phyloP scores from a whole-genome alignment of 92 coral and sea anemone genomes.

The Diadumene lineata region DNA sequence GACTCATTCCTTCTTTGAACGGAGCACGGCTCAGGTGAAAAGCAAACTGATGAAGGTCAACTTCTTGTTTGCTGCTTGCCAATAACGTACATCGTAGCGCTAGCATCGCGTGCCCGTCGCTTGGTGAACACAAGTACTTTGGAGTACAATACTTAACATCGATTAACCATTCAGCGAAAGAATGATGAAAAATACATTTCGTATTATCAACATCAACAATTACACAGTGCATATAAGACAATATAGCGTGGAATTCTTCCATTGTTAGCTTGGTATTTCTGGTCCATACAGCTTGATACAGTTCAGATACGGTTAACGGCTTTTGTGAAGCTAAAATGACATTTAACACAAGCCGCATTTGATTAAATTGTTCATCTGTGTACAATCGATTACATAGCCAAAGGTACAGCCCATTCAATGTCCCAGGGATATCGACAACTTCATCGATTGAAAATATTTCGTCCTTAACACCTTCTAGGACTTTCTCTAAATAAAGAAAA shows the following conservation, averaged over 20 bases:
- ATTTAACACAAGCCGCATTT: conserved; percentile 74
- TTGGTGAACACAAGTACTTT: conserved; percentile 79
- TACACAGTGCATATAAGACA: conserved; percentile 69
- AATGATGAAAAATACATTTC: conserved; percentile 85
- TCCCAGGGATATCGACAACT: conserved; percentile 92
- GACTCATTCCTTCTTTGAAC: conserved; percentile 64
- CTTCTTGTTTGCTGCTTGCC: conserved; percentile 68
- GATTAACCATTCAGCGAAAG: conserved; percentile 96
- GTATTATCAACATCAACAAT: conserved; percentile 55
- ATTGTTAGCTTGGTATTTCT: conserved; percentile 59
- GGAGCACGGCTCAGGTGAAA: conserved; percentile 91
- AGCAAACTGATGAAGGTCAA: conserved; percentile 80
- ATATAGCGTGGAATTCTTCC: conserved; percentile 54
- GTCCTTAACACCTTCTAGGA: conserved; percentile 81
- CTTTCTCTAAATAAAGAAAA: conserved; percentile 90
- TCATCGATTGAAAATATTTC: conserved; percentile 83
- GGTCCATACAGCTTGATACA: conserved; percentile 84
- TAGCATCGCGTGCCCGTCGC: conserved; percentile 98
- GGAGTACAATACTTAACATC: conserved; percentile 96
- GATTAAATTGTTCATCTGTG: conserved; percentile 79
- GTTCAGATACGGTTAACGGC: conserved; percentile 70
- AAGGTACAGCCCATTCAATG: conserved; percentile 87
- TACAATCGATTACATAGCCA: conserved; percentile 94
- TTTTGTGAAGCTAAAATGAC: conserved; percentile 89
- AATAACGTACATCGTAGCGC: conserved; percentile 86